Conservation (phyloP, 2,888 invertebrate genomes). For the Synergus umbraculus region DNA sequence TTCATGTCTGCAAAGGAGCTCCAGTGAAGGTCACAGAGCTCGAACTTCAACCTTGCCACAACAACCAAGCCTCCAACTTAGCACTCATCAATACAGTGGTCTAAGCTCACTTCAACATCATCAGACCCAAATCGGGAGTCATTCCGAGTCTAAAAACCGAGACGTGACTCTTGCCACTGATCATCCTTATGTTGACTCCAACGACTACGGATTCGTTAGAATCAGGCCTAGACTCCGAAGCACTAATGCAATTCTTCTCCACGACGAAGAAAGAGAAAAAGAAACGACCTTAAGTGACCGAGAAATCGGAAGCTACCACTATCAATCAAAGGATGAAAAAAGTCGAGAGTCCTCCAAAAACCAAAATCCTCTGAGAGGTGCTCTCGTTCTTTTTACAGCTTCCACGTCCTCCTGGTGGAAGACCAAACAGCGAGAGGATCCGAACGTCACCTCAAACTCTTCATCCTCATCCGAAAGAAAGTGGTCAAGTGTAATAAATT, state of each 20-base stretch:
- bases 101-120: slow-evolving; percentile 58
- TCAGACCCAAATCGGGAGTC: slow-evolving; percentile 53
- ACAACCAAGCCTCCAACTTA: slow-evolving; percentile 66
- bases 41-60: slow-evolving; percentile 77
- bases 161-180: slow-evolving; percentile 55
- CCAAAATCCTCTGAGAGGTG: slow-evolving; percentile 71
- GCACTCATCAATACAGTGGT: slow-evolving; percentile 61
- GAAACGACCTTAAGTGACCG: slow-evolving; percentile 66
- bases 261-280: slow-evolving; percentile 67
- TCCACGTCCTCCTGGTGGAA: slow-evolving; percentile 76
- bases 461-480: slow-evolving; percentile 71
- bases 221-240: slow-evolving; percentile 71
- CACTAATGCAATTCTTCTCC: slow-evolving; percentile 69
- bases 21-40: slow-evolving; percentile 72
- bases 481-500: slow-evolving; percentile 61
- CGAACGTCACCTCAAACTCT: slow-evolving; percentile 60
- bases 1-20: slow-evolving; percentile 77
- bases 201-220: slow-evolving; percentile 74
- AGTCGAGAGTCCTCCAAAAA: slow-evolving; percentile 63
- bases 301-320: slow-evolving; percentile 62
- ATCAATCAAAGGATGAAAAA: slow-evolving; percentile 53
- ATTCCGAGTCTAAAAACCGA: slow-evolving; percentile 55
- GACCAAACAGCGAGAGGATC: slow-evolving; percentile 72
- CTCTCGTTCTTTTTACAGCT: slow-evolving; percentile 71
- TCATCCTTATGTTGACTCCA: slow-evolving; percentile 63